phyloP scores from a whole-genome alignment of 1,140 invertebrate genomes.

The Campodea augens region DNA sequence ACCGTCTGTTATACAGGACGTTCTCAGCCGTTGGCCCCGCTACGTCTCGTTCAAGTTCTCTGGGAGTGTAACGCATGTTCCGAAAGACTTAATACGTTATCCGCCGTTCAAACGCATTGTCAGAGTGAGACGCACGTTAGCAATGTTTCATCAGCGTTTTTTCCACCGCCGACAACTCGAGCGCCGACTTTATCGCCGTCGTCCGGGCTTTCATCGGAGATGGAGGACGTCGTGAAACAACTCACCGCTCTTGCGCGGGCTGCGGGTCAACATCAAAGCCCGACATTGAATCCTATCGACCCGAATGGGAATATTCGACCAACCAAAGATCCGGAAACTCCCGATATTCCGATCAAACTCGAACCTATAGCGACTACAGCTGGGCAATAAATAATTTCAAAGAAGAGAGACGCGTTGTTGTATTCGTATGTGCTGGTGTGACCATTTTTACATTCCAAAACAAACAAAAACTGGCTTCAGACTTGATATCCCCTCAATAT shows the following conservation, averaged over 20 bases:
- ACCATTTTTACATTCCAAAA: no score
- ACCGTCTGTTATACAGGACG: constrained; percentile 39
- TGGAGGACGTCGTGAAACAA: constrained; percentile 65
- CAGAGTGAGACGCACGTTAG: constrained; percentile 18
- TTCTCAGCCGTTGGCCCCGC: constrained; percentile 33
- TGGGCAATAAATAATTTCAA: no score
- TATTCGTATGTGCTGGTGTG: no score
- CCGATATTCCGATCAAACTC: background rate
- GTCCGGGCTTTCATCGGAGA: constrained; percentile 40
- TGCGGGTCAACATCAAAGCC: constrained; percentile 21
- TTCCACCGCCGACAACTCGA: constrained; percentile 17
- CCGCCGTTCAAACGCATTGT: constrained; percentile 22
- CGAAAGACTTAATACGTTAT: constrained; percentile 35
- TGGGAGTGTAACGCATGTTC: constrained; percentile 47
- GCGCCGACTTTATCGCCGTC: constrained; percentile 21
- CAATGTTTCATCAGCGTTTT: constrained; percentile 11
- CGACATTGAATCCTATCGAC: constrained; percentile 1
- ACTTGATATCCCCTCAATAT: no score
- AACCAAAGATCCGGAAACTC: background rate
- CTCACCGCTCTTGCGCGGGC: constrained; percentile 53
- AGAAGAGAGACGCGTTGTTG: no score
- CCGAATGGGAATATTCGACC: background rate
- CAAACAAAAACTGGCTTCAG: no score
- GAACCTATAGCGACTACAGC: background rate
- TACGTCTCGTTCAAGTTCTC: constrained; percentile 30